Base-by-base conservation (phyloP, 2,113 vertebrate species). In the Paraplagusia blochii region DNA sequence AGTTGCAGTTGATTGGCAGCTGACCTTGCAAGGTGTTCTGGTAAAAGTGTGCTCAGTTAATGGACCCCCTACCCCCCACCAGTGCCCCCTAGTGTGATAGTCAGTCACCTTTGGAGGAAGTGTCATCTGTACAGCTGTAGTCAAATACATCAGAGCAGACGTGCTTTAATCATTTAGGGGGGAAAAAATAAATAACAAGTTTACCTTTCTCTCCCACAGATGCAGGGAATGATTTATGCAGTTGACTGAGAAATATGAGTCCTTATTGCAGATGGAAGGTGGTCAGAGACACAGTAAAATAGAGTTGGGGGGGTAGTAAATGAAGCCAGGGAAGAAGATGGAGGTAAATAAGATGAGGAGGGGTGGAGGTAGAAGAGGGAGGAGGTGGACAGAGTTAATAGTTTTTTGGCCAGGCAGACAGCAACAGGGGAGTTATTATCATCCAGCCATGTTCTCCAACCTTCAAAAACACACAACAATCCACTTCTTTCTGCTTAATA, bases 161-260 rank as follows among this genome's bases (percentile, higher is more conserved):
- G 48, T 44, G 14, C 64, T n/a, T 0, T 60, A 66, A 60, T 74
- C 66, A 75, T 75, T 69, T 72, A 8, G 13, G 40, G 8, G 13
- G 40, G 8, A 51, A 71, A 58, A 74, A 77, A 77, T 50, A 81
- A 77, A 69, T 63, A 72, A 66, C 60, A 76, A 63, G 53, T 62
- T 51, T 36, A 57, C 36, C 22, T 58, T 76, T 44, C 33, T 44
- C 44, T 75, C 73, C 77, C 72, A 71, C 77, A 78, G 78, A 73
- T 85, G 75, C 71, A 83, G 69, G 73, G 71, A 84, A 84, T 78
- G 77, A 83, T 83, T 73, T 66, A 74, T 63, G 55, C 76, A 62
- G 64, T 36, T 76, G 72, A 81, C 63, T 66, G 46, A 73, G 70
- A 74, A 77, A 88, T 87, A 74, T 88, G 83, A 86, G 84, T 88